Evolutionary conservation across 2,797 vertebrate genomes (phyloP).

Genomic region (Sphenopsis melanotis): DNA sequence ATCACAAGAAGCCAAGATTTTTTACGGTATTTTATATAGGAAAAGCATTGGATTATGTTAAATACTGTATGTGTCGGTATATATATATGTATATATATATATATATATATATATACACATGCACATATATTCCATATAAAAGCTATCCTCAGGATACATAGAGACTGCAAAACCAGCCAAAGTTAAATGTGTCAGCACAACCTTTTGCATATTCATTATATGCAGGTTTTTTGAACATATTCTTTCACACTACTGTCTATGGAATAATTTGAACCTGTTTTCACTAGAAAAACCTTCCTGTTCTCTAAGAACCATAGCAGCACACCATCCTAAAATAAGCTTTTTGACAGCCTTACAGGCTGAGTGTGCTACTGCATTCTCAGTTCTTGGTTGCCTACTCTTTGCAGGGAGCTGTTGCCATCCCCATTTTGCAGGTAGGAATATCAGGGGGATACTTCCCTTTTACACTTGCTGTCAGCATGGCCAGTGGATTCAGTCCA

Average conservation of each 20-base stretch:
- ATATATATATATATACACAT: background rate
- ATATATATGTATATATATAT: no score
- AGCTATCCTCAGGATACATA: background rate
- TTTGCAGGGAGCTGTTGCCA: background rate
- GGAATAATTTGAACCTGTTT: background rate
- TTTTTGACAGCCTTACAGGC: background rate
- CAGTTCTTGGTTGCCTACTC: background rate
- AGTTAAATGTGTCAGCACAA: constrained; percentile 9
- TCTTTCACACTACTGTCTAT: background rate
- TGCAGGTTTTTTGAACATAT: background rate
- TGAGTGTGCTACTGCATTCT: background rate
- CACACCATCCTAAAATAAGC: background rate
- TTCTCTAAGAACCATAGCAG: background rate
- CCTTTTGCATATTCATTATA: constrained; percentile 16
- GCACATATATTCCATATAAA: background rate
- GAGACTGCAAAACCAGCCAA: background rate
- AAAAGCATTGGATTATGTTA: background rate
- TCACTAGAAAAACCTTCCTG: background rate
- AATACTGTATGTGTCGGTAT: background rate
- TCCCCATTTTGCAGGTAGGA: background rate
- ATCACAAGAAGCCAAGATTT: background rate
- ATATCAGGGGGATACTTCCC: background rate
- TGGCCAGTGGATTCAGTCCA: background rate
- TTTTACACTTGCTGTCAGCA: background rate
- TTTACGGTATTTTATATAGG: background rate